Percentiles rank a stretch among this genome's conserved stretches.
Evolutionary conservation across 35 echinoderm and acorn worm genomes (phyloP).

Genomic region (Ophioderma brevispina): DNA sequence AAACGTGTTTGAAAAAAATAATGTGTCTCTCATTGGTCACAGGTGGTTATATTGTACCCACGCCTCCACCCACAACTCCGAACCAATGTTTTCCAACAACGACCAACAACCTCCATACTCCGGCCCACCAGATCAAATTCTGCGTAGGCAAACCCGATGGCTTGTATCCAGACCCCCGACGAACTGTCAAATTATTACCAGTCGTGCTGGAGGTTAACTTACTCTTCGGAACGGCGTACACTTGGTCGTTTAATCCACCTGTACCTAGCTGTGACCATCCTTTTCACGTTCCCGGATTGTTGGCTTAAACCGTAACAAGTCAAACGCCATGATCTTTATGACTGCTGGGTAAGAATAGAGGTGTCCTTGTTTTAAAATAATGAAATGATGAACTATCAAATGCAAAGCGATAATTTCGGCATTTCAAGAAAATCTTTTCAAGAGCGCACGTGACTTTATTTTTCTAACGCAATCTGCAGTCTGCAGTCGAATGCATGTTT

Average conservation of each 20-base stretch:
- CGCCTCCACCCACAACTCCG: slow-evolving; percentile 6
- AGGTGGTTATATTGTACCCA: not conserved
- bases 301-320: too few species aligned
- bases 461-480: too few species aligned
- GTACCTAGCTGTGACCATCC: slow-evolving; percentile 22
- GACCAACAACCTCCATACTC: not conserved
- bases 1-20: too few species aligned
- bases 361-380: too few species aligned
- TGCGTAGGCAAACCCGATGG: slow-evolving; percentile 30
- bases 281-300: not conserved
- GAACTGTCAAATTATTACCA: slow-evolving; percentile 34
- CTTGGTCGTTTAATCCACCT: slow-evolving; percentile 5
- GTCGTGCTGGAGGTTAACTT: slow-evolving; percentile 1
- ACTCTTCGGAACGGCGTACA: not conserved
- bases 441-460: too few species aligned
- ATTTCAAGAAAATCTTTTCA: too few species aligned
- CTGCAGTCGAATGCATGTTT: too few species aligned
- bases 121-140: not conserved
- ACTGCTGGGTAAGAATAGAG: too few species aligned
- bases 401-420: too few species aligned
- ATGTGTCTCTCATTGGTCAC: too few species aligned
- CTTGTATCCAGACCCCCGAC: slow-evolving; percentile 15
- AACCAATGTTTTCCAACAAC: slow-evolving; percentile 1
- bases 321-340: too few species aligned
- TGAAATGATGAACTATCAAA: too few species aligned